These are phyloP conservation scores for Babyrousa celebensis DNA, from an alignment of 2,797 vertebrate genomes.

Conservation along the genomic window DNA sequence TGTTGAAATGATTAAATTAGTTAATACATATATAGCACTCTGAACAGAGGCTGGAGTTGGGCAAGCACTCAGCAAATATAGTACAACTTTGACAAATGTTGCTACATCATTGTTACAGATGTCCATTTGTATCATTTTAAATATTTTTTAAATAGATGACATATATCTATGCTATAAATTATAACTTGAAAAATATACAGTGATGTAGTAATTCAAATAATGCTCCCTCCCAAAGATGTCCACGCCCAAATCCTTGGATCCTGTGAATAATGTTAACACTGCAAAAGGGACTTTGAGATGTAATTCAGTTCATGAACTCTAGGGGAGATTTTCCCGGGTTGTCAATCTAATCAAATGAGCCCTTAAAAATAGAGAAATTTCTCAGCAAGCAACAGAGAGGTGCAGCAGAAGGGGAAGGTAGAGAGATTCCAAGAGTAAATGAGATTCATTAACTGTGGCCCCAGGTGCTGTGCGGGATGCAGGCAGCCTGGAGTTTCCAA, in stretches of 20 bases:
- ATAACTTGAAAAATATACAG: constrained; percentile 3
- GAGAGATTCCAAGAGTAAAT: neutral
- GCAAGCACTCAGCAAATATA: neutral
- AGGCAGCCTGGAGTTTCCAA: neutral
- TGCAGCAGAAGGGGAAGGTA: neutral
- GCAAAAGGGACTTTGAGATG: neutral
- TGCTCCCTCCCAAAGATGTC: neutral
- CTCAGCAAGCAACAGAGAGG: neutral
- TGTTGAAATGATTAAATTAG: neutral
- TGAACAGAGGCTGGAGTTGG: neutral
- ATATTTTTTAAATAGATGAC: neutral
- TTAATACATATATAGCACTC: neutral
- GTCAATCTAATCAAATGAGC: neutral
- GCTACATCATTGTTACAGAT: neutral
- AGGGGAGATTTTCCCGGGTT: neutral
- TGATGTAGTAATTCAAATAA: neutral
- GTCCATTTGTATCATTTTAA: constrained; percentile 21
- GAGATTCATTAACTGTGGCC: neutral
- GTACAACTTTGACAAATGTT: neutral
- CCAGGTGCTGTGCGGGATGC: neutral
- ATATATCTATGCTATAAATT: neutral
- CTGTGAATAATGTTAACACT: neutral
- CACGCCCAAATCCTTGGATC: neutral
- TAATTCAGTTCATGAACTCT: neutral
- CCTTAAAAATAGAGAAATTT: neutral